These are phyloP conservation scores for Corvus cornix DNA, from an alignment of 2,113 vertebrate species.

Conservation along the genomic window DNA sequence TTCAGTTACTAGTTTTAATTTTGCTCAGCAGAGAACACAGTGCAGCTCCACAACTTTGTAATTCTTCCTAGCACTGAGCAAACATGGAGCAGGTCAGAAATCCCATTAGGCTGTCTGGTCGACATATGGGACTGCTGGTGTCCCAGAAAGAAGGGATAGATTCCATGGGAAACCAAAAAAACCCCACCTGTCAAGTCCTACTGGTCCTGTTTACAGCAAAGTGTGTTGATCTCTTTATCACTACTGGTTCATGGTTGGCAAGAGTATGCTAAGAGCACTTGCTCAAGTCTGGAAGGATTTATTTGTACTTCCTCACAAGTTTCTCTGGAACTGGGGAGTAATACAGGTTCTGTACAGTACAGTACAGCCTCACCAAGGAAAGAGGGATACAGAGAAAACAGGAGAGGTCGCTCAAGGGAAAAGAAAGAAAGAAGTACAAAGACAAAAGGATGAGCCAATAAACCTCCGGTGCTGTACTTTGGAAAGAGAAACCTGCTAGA, in stretches of 20 bases:
- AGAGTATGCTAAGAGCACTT: background rate
- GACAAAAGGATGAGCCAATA: background rate
- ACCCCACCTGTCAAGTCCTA: background rate
- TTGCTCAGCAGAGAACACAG: background rate
- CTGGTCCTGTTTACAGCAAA: background rate
- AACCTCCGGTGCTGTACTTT: background rate
- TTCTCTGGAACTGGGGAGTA: background rate
- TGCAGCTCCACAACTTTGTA: background rate
- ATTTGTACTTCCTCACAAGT: background rate
- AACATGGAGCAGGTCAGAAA: background rate
- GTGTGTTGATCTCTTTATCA: background rate
- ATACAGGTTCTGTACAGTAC: background rate
- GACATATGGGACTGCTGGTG: background rate
- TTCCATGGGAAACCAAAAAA: background rate
- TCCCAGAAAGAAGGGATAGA: background rate
- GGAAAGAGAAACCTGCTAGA: background rate
- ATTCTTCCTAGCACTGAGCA: background rate
- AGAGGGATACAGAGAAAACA: conserved; percentile 5
- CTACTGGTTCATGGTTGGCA: background rate
- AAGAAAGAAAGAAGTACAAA: conserved; percentile 5
- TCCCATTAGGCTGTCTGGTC: background rate
- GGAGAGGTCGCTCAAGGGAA: conserved; percentile 53
- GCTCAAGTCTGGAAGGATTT: background rate
- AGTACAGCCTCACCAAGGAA: background rate
- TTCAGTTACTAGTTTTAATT: background rate